phyloP scores from a whole-genome alignment of 2,113 vertebrate genomes.

The Pterocles gutturalis region DNA sequence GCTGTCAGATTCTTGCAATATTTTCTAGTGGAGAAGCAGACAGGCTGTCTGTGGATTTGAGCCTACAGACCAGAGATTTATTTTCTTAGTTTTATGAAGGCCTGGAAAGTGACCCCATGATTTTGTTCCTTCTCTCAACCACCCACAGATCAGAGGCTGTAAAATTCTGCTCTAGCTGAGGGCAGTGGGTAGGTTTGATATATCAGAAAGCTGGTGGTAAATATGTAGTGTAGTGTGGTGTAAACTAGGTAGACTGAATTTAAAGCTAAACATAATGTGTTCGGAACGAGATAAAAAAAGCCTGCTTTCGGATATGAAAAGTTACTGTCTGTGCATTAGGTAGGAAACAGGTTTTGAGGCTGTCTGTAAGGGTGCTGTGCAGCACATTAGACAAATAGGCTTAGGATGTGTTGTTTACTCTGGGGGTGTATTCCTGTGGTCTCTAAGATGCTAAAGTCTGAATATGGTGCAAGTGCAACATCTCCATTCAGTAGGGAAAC shows the following conservation, averaged over 20 bases:
- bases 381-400: neutral
- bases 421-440: neutral
- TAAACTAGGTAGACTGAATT: neutral
- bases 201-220: neutral
- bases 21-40: neutral
- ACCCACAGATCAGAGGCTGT: neutral
- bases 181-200: neutral
- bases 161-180: neutral
- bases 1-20: conserved; percentile 20
- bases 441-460: neutral
- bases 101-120: neutral
- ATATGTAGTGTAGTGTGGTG: neutral
- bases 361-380: neutral
- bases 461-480: neutral
- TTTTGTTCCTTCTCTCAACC: neutral
- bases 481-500: neutral
- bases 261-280: neutral
- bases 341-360: neutral
- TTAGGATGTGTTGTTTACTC: neutral
- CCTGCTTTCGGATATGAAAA: neutral
- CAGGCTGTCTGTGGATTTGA: conserved; percentile 7
- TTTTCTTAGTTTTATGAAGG: conserved; percentile 10
- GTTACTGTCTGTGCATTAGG: neutral
- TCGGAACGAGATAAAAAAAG: neutral
- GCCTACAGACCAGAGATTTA: neutral